Conservation (phyloP, 1,140 invertebrate genomes). For the Pteromalus puparum region DNA sequence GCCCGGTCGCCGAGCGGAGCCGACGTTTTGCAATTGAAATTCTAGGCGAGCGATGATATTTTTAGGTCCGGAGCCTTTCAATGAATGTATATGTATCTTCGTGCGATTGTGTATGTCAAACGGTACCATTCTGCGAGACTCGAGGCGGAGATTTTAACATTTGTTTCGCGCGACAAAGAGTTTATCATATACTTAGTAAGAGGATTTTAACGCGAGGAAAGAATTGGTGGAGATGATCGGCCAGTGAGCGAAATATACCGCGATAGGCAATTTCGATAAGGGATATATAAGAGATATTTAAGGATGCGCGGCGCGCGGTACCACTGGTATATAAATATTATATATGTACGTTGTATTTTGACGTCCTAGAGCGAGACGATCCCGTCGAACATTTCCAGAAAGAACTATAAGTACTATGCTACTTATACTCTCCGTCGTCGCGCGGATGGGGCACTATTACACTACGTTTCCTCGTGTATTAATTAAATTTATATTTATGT, state of each 20-base stretch:
- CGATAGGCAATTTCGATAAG: conserved; percentile 50
- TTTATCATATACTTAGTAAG: conserved; percentile 4
- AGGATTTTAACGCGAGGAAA: not conserved
- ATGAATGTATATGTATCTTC: conserved; percentile 52
- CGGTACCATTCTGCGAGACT: conserved; percentile 7
- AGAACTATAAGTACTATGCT: not conserved
- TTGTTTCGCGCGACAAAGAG: conserved; percentile 23
- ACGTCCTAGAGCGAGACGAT: conserved; percentile 32
- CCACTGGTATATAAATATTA: not conserved
- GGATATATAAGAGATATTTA: conserved; percentile 38
- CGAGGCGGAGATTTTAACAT: conserved; percentile 23
- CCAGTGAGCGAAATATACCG: conserved; percentile 51
- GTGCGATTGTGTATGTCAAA: conserved; percentile 28
- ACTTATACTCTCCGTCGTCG: not conserved
- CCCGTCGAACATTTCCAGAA: conserved; percentile 52
- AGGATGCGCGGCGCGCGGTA: conserved; percentile 29
- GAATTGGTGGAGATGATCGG: conserved; percentile 24
- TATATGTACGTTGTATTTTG: not conserved
- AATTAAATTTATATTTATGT: conserved; percentile 45
- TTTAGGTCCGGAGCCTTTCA: conserved; percentile 51
- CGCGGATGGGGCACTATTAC: conserved; percentile 10
- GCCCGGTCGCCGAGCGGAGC: not conserved
- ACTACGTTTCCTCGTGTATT: conserved; percentile 44
- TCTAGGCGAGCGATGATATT: conserved; percentile 41
- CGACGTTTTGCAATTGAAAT: conserved; percentile 41